Conservation (phyloP, 2,113 vertebrate genomes). For the Redunca redunca region DNA sequence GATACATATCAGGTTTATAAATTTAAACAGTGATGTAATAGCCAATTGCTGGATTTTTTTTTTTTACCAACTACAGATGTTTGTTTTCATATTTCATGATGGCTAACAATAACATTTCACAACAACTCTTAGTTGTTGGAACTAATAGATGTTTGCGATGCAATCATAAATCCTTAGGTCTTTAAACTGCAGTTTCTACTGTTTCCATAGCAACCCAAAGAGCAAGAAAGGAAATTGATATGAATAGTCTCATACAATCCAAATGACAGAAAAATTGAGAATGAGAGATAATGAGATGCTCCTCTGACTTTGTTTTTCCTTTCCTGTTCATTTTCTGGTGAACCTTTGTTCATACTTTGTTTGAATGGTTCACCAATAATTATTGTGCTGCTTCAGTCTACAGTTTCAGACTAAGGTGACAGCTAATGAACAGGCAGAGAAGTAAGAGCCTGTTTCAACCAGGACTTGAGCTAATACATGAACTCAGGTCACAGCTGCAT, state of each 20-base stretch:
- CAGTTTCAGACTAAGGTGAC: conserved; percentile 52
- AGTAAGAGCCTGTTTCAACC: conserved; percentile 59
- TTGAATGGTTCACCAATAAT: conserved; percentile 61
- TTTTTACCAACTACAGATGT: conserved; percentile 23
- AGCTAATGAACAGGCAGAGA: conserved; percentile 49
- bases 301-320: conserved; percentile 53
- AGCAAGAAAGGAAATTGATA: conserved; percentile 76
- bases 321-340: conserved; percentile 35
- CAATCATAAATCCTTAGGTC: conserved; percentile 69
- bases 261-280: conserved; percentile 32
- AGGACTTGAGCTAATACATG: conserved; percentile 76
- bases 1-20: not conserved
- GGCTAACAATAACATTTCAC: not conserved
- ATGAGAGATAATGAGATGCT: conserved; percentile 57
- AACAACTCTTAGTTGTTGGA: not conserved
- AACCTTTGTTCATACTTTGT: conserved; percentile 44
- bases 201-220: conserved; percentile 76
- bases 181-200: conserved; percentile 62
- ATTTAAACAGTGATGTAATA: not conserved
- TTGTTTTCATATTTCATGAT: conserved; percentile 58
- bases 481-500: conserved; percentile 79
- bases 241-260: conserved; percentile 53
- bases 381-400: conserved; percentile 53
- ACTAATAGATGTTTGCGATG: conserved; percentile 54
- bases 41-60: not conserved